Base-by-base conservation (phyloP, 2,113 vertebrate genomes). In the Ophthalmolycus amberensis region DNA sequence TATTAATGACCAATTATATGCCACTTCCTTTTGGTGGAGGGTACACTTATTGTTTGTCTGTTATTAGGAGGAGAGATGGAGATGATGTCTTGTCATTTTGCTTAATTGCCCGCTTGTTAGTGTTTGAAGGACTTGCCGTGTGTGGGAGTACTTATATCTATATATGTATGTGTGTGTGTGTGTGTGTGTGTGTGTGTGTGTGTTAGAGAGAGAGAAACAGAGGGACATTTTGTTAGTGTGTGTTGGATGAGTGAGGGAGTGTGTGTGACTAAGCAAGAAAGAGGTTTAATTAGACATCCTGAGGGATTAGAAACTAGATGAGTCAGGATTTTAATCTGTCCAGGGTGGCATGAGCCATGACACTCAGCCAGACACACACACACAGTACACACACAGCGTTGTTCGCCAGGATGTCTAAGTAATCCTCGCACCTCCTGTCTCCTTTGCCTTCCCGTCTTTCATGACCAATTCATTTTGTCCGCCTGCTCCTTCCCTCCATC, bases 261-360 rank as follows among this genome's bases (percentile, higher is more conserved):
- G 56, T 70, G 76, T 74, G 54, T 81, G 81, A 85, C 79, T 67
- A 63, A 73, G 80, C 86, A 87, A 90, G 82, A 84, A 81, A 72
- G 77, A 84, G 80, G 85, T 94, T 93, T 94, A 94, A 96, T 96
- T 96, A 94, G 90, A 92, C 91, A 85, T 93, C 89, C 90, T 42
- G 48, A 71, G 86, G 93, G 93, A 94, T 94, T 93, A 91, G 81
- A 88, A 84, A 83, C 78, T 79, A 88, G 91, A 92, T 91, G 91
- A 93, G 78, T 90, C 85, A 83, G 87, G 91, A 93, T 90, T 91
- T 88, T 94, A 91, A 94, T 94, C 90, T 91, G 91, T 86, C 89
- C 91, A 88, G 86, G 76, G 74, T 88, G 82, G 82, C 89, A 91
- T 86, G 88, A 94, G 84, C 83, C 82, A 81, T 91, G 82, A 92